A percentile compares a stretch with the other conserved stretches of the same genome.
Evolutionary conservation across 2,113 vertebrate genomes (phyloP).

Genomic region (Bagarius yarrelli): DNA sequence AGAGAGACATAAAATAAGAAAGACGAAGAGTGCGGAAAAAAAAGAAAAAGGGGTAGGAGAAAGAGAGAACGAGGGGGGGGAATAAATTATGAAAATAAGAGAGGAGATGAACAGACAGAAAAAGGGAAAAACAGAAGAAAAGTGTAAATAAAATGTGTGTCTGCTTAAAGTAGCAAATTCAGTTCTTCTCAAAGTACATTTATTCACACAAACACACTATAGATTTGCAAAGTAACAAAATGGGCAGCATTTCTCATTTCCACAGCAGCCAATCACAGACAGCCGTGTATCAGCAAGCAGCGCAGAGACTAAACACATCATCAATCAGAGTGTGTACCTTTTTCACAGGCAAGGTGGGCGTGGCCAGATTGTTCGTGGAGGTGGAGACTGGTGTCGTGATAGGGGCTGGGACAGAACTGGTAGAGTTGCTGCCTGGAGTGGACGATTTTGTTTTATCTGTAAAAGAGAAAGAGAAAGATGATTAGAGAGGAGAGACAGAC

Average conservation of each 20-base stretch:
- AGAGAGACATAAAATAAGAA: no score
- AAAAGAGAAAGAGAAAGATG: conserved; percentile 19
- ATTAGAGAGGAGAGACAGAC: no score
- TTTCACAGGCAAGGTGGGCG: conserved; percentile 89
- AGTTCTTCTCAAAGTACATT: background rate
- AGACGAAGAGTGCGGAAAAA: no score
- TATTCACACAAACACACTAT: background rate
- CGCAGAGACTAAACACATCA: no score
- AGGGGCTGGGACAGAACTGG: conserved; percentile 68
- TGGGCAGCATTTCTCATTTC: background rate
- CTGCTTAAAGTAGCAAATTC: background rate
- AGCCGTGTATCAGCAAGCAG: background rate
- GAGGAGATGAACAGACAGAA: no score
- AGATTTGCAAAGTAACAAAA: background rate
- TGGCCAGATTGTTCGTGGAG: conserved; percentile 77
- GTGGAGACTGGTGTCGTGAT: conserved; percentile 73
- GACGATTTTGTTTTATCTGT: conserved; percentile 88
- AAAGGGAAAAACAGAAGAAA: no score
- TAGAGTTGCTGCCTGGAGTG: conserved; percentile 75
- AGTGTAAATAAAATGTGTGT: conserved; percentile 45
- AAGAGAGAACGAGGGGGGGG: conserved; percentile 45
- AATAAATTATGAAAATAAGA: conserved; percentile 23
- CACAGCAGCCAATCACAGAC: background rate
- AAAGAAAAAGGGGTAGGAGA: background rate
- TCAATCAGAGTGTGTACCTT: conserved; percentile 81